Percentiles rank a stretch among this genome's conserved stretches.
Evolutionary conservation across 2,113 vertebrate species (phyloP).

Genomic region (Reinhardtius hippoglossoides): DNA sequence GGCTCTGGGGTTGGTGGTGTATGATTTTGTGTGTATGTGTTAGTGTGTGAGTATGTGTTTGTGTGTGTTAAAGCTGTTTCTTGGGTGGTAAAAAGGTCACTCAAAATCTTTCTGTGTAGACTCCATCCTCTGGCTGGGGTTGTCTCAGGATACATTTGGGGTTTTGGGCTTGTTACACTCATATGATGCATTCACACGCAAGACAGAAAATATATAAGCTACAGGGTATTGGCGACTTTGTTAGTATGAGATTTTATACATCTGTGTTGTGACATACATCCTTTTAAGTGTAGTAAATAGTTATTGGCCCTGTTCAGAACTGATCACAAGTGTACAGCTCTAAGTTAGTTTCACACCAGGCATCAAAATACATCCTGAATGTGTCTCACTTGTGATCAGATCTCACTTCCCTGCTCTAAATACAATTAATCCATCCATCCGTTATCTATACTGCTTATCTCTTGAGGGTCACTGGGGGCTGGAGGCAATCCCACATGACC

Average conservation of each 20-base stretch:
- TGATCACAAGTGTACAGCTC: too few relatives aligned
- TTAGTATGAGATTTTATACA: conserved; percentile 9
- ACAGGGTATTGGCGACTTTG: neutral
- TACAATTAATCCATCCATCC: too few relatives aligned
- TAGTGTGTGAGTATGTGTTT: neutral
- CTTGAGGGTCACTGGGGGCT: too few relatives aligned
- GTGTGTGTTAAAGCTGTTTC: conserved; percentile 6
- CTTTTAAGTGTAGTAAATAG: neutral
- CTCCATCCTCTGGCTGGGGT: neutral
- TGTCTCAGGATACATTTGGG: neutral
- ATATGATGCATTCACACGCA: conserved; percentile 29
- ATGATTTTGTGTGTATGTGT: conserved; percentile 7
- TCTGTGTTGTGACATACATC: neutral
- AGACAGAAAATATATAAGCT: neutral
- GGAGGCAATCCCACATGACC: too few relatives aligned
- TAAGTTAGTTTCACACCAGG: too few relatives aligned
- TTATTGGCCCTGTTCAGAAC: too few relatives aligned
- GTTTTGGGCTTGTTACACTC: conserved; percentile 9
- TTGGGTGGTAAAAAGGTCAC: conserved; percentile 38
- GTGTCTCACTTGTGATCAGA: too few relatives aligned
- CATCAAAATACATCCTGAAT: too few relatives aligned
- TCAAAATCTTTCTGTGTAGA: neutral
- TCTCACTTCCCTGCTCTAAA: too few relatives aligned
- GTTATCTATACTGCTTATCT: too few relatives aligned
- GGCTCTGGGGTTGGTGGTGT: neutral